A percentile compares a stretch with the other conserved stretches of the same genome.
Evolutionary conservation across 2,888 invertebrate species (phyloP).

Genomic region (Cataglyphis altisquamis): DNA sequence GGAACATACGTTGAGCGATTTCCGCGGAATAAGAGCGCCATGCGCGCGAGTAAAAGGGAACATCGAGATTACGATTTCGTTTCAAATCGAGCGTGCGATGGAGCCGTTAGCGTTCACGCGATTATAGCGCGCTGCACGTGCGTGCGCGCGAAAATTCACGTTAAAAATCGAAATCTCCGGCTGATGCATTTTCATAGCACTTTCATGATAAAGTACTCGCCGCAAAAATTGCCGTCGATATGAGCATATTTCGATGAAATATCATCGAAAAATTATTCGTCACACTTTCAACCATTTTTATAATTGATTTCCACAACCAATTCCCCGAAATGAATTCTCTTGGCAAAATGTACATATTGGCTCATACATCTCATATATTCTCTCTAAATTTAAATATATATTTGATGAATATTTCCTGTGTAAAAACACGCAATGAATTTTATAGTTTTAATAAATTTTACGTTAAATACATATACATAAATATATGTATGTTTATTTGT

Average conservation of each 20-base stretch:
- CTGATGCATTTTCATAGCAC: background rate
- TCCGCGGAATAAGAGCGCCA: conserved; percentile 43
- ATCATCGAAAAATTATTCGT: conserved; percentile 39
- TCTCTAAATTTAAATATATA: conserved; percentile 28
- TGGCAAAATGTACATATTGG: background rate
- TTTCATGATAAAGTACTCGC: background rate
- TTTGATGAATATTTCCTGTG: conserved; percentile 20
- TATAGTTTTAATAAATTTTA: background rate
- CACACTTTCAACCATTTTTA: conserved; percentile 29
- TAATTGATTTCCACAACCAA: conserved; percentile 33
- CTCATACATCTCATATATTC: background rate
- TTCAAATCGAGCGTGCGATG: conserved; percentile 56
- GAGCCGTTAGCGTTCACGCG: conserved; percentile 8
- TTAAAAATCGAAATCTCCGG: conserved; percentile 17
- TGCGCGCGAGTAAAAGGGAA: conserved; percentile 10
- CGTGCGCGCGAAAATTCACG: conserved; percentile 16
- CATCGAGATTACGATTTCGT: conserved; percentile 54
- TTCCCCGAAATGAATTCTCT: conserved; percentile 26
- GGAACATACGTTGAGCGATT: conserved; percentile 38
- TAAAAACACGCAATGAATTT: conserved; percentile 10
- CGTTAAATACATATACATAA: background rate
- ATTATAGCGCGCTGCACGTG: background rate
- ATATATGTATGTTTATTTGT: background rate
- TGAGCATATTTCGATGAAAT: conserved; percentile 20
- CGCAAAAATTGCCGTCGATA: conserved; percentile 31